A percentile compares a stretch with the other conserved stretches of the same genome.
Evolutionary conservation across 2,113 vertebrate genomes (phyloP).

Genomic region (Asarcornis scutulata): DNA sequence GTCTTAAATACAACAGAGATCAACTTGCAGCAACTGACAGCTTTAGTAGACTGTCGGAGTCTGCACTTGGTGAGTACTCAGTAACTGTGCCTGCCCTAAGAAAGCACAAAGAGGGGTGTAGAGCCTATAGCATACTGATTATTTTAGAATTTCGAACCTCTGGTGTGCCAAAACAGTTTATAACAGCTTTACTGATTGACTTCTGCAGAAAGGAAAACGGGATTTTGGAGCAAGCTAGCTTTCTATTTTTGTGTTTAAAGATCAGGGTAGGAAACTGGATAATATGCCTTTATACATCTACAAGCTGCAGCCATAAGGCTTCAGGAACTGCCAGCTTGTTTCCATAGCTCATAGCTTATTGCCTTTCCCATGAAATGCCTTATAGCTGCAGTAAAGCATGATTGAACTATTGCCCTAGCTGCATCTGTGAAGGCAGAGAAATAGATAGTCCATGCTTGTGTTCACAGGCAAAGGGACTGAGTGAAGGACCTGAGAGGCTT

Average conservation of each 20-base stretch:
- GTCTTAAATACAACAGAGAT: slow-evolving; percentile 93
- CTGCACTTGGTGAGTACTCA: slow-evolving; percentile 90
- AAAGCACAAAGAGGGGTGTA: neutral
- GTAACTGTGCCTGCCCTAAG: neutral
- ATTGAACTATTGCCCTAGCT: neutral
- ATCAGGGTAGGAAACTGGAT: neutral
- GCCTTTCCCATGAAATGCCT: neutral
- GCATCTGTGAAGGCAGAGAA: neutral
- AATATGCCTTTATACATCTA: neutral
- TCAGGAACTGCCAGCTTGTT: neutral
- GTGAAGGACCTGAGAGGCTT: neutral
- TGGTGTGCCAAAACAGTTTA: neutral
- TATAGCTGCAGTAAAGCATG: neutral
- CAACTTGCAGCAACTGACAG: slow-evolving; percentile 94
- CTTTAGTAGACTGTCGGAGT: slow-evolving; percentile 96
- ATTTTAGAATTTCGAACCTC: neutral
- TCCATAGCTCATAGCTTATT: neutral
- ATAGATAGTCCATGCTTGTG: neutral
- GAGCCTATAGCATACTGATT: neutral
- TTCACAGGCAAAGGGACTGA: neutral
- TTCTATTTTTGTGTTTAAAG: neutral
- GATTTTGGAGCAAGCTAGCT: neutral
- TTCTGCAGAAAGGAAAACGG: neutral
- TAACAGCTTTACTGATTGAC: neutral
- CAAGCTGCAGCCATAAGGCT: neutral